phyloP scores from a whole-genome alignment of 2,888 invertebrate genomes.

The Heteromyza rotundicornis region DNA sequence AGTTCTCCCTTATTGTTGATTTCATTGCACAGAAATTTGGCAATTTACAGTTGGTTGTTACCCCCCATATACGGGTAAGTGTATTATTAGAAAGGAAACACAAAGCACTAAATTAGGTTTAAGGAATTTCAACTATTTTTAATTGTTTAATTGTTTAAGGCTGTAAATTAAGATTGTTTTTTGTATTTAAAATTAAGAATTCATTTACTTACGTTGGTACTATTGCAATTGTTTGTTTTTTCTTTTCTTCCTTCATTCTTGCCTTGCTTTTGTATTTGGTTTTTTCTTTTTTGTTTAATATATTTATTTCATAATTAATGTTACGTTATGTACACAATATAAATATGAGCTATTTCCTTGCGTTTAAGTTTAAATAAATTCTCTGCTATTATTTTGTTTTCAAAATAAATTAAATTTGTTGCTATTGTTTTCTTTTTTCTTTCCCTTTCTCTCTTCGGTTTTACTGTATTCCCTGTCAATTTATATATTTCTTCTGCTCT shows the following conservation, averaged over 20 bases:
- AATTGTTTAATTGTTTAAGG: slow-evolving; percentile 14
- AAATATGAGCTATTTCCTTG: slow-evolving; percentile 6
- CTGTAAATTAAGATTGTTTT: slow-evolving; percentile 13
- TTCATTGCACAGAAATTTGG: slow-evolving; percentile 5
- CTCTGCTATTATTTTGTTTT: slow-evolving; percentile 15
- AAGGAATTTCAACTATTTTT: slow-evolving; percentile 37
- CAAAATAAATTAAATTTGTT: slow-evolving; percentile 41
- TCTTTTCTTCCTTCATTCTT: not conserved
- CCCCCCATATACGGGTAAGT: slow-evolving; percentile 13
- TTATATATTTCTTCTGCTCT: slow-evolving; percentile 12
- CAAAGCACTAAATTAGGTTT: not conserved
- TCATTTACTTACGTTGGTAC: slow-evolving; percentile 48
- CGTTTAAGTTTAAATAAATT: slow-evolving; percentile 28
- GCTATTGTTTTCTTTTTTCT: slow-evolving; percentile 37
- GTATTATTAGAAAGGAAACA: slow-evolving; percentile 30
- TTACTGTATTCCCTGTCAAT: slow-evolving; percentile 55
- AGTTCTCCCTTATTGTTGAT: slow-evolving; percentile 1
- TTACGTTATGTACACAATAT: slow-evolving; percentile 3
- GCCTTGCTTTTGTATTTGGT: slow-evolving; percentile 27
- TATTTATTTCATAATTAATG: too few species aligned
- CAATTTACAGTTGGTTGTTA: slow-evolving; percentile 19
- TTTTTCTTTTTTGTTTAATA: too few species aligned
- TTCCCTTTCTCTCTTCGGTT: not conserved
- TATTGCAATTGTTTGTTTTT: slow-evolving; percentile 37
- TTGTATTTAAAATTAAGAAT: slow-evolving; percentile 32